Conservation (phyloP, 1,140 invertebrate genomes). For the Dysdera silvatica region DNA sequence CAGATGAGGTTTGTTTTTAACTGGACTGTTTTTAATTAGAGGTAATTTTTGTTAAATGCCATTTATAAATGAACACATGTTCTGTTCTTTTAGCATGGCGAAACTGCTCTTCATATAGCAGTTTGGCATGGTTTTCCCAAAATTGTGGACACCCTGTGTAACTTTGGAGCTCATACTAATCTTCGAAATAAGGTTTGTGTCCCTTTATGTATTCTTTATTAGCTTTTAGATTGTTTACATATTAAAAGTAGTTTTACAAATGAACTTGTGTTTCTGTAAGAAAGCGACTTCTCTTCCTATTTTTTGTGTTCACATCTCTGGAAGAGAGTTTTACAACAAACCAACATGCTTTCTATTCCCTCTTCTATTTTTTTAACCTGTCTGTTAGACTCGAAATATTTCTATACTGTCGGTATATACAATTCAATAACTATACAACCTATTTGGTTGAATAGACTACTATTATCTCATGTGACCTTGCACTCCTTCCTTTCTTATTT, state of each 20-base stretch:
- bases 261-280: not conserved
- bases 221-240: not conserved
- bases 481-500: too few species aligned
- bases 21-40: not conserved
- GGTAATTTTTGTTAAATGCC: not conserved
- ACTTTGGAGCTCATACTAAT: conserved; percentile 44
- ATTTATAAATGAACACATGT: not conserved
- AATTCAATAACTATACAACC: too few species aligned
- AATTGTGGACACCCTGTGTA: conserved; percentile 48
- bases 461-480: too few species aligned
- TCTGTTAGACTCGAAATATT: too few species aligned
- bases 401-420: too few species aligned
- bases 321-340: too few species aligned
- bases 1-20: conserved; percentile 51
- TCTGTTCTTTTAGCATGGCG: conserved; percentile 45
- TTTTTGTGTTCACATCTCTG: too few species aligned
- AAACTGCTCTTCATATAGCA: conserved; percentile 51
- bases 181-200: conserved; percentile 44
- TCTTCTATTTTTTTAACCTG: too few species aligned
- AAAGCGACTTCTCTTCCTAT: not conserved
- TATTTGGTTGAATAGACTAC: too few species aligned
- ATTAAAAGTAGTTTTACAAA: not conserved
- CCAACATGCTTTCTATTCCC: too few species aligned
- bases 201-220: not conserved
- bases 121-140: conserved; percentile 52